These are phyloP conservation scores for Antechinus flavipes DNA, from an alignment of 2,113 vertebrate genomes.

Conservation along the genomic window DNA sequence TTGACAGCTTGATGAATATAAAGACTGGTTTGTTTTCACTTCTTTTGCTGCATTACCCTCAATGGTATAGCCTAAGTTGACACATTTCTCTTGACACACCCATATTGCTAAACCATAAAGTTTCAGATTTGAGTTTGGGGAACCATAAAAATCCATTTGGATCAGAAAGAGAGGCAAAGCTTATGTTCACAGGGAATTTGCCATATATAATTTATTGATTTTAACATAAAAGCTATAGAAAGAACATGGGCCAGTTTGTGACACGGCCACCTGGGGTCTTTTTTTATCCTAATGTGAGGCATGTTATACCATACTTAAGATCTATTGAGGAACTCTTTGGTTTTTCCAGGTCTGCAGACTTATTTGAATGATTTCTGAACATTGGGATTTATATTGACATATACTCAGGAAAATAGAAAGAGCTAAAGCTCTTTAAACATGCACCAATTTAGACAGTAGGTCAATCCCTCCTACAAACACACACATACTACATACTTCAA, in stretches of 20 bases:
- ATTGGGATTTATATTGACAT: not conserved
- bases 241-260: not conserved
- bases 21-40: not conserved
- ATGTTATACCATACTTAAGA: not conserved
- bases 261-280: not conserved
- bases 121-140: not conserved
- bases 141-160: not conserved
- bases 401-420: not conserved
- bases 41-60: not conserved
- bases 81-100: not conserved
- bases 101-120: not conserved
- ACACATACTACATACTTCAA: not conserved
- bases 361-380: not conserved
- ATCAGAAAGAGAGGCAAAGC: not conserved
- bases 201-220: not conserved
- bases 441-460: not conserved
- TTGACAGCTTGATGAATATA: not conserved
- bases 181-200: not conserved
- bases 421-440: not conserved
- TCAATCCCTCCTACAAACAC: not conserved
- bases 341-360: not conserved
- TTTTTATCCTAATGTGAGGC: not conserved
- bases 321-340: not conserved
- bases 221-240: not conserved
- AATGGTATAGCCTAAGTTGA: not conserved